A percentile compares a stretch with the other conserved stretches of the same genome.
phyloP scores from a whole-genome alignment of 1,140 invertebrate species.

The Brachionus sp. region DNA sequence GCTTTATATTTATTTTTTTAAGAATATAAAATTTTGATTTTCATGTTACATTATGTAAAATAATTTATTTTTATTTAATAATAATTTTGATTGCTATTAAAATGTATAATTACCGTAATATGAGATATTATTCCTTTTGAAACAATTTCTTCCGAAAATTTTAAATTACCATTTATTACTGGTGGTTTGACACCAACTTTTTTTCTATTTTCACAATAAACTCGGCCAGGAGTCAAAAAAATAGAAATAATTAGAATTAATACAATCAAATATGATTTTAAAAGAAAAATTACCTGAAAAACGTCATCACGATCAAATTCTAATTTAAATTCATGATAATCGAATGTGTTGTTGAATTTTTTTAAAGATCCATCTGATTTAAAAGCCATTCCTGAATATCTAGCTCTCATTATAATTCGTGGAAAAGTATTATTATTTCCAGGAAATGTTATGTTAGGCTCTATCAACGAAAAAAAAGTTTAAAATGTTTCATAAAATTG shows the following conservation, averaged over 20 bases:
- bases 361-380: background rate
- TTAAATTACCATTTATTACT: background rate
- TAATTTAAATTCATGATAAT: slow-evolving; percentile 28
- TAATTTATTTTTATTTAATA: too few relatives aligned
- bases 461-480: background rate
- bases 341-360: background rate
- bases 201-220: slow-evolving; percentile 15
- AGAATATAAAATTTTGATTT: too few relatives aligned
- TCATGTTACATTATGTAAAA: too few relatives aligned
- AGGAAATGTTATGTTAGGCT: background rate
- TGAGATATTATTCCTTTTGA: slow-evolving; percentile 16
- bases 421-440: slow-evolving; percentile 2
- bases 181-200: background rate
- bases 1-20: too few relatives aligned
- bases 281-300: background rate
- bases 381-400: background rate
- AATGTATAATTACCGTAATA: background rate
- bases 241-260: background rate
- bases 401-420: slow-evolving; percentile 15
- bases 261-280: background rate
- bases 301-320: slow-evolving; percentile 13
- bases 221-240: background rate
- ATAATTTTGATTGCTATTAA: background rate
- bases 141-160: slow-evolving; percentile 34
- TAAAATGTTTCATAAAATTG: too few relatives aligned